phyloP scores from a whole-genome alignment of 2,113 vertebrate genomes.

The Rutilus rutilus region DNA sequence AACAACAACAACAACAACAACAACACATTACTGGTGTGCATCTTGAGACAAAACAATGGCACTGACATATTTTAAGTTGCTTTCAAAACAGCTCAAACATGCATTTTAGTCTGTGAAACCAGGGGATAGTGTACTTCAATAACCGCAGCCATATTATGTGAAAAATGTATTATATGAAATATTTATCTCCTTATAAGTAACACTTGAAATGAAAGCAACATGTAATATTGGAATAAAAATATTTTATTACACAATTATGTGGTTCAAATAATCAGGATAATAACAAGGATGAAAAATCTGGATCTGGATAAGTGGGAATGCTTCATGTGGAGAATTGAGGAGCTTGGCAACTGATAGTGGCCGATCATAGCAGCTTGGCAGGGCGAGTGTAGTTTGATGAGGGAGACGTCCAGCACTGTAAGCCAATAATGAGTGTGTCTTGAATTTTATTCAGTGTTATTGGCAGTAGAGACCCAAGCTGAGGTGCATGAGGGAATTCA shows the following conservation, averaged over 20 bases:
- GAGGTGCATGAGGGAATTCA: neutral
- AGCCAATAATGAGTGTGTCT: slow-evolving; percentile 7
- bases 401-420: neutral
- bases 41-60: too few species aligned
- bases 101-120: too few species aligned
- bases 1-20: too few species aligned
- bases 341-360: neutral
- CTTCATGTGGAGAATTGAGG: neutral
- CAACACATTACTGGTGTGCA: too few species aligned
- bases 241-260: neutral
- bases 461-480: neutral
- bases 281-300: neutral
- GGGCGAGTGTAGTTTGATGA: neutral
- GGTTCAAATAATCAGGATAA: neutral
- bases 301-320: slow-evolving; percentile 3
- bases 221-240: neutral
- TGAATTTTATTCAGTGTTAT: neutral
- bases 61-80: too few species aligned
- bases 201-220: neutral
- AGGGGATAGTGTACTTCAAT: neutral
- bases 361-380: neutral
- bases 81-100: too few species aligned
- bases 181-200: neutral
- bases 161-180: neutral
- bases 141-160: neutral